Evolutionary conservation across 2,888 invertebrate genomes (phyloP), one percentile per base, ranked within the genome.

Genomic region (Eristalinus sepulchralis): DNA sequence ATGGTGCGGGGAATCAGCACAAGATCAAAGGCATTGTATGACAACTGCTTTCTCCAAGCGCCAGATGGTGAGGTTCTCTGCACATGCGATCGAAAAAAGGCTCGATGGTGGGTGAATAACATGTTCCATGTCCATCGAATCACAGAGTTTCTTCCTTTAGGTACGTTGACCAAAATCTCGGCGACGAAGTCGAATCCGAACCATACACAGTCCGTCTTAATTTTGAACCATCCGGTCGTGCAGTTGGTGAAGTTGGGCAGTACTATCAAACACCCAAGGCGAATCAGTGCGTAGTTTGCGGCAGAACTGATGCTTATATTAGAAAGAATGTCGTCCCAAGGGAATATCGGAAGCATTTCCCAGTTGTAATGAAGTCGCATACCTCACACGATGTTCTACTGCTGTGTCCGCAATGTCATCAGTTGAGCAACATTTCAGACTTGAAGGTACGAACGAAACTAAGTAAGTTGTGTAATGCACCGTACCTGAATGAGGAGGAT

Each of bases 201-300:
- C 95, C 95, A 0, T 92, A 95, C 55, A 95, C 95, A 0, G 95
- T 97, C 0, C 94, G 95, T 13, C 93, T 97, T 1, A 94, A 94
- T 22, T 97, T 97, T 91, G 96, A 97, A 91, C 97, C 97, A 0
- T 94, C 96, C 1, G 96, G 96, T 0, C 94, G 97, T 0, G 95
- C 96, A 0, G 94, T 94, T 5, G 95, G 95, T 10, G 95, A 95
- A 87, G 95, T 94, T 31, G 96, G 95, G n/a, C 93, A 94, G 62
- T 97, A 96, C 92, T 97, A 97, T 90, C 94, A 95, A 83, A 94
- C 94, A 68, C 93, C 94, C 2, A 96, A 97, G 90, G 94, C 95
- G 85, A 97, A 97, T 92, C 94, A 94, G 59, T 97, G 97, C 90
- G 97, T 97, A 0, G 97, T 97, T 0, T 97, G 97, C 90, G 97